Percentiles rank a stretch among this genome's conserved stretches.
phyloP scores from a whole-genome alignment of 2,888 invertebrate species.

The Xestia sexstrigata region DNA sequence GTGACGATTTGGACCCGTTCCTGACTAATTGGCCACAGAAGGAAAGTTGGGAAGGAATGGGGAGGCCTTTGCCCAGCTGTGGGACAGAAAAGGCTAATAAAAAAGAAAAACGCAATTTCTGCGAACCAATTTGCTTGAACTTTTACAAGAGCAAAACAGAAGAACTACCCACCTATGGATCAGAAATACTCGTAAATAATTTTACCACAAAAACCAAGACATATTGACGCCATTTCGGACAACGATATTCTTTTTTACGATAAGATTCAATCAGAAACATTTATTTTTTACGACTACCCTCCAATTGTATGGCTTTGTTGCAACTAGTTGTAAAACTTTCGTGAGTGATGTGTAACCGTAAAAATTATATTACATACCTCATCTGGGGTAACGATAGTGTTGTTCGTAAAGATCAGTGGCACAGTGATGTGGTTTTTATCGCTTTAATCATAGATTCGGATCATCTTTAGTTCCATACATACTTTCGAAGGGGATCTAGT shows the following conservation, averaged over 20 bases:
- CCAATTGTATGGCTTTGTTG: slow-evolving; percentile 43
- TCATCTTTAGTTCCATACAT: neutral
- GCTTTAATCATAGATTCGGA: neutral
- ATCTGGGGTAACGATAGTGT: slow-evolving; percentile 44
- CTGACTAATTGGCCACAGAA: too few relatives aligned
- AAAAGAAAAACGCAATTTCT: neutral
- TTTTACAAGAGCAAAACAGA: neutral
- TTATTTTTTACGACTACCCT: slow-evolving; percentile 50
- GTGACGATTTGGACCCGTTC: too few relatives aligned
- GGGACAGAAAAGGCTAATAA: too few relatives aligned
- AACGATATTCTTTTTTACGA: slow-evolving; percentile 44
- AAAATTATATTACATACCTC: slow-evolving; percentile 48
- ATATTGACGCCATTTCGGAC: slow-evolving; percentile 21
- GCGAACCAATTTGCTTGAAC: neutral
- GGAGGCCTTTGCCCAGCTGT: too few relatives aligned
- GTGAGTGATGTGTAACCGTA: slow-evolving; percentile 51
- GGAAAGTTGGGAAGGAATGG: too few relatives aligned
- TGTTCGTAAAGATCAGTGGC: slow-evolving; percentile 23
- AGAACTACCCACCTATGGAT: neutral
- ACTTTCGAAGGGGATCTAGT: too few relatives aligned
- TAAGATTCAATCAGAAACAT: slow-evolving; percentile 45
- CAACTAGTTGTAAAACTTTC: slow-evolving; percentile 53
- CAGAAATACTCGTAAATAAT: slow-evolving; percentile 8
- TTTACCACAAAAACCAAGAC: slow-evolving; percentile 18
- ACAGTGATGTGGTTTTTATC: slow-evolving; percentile 22